Evolutionary conservation across 2,888 invertebrate species (phyloP).

Genomic region (Polyommatus icarus): DNA sequence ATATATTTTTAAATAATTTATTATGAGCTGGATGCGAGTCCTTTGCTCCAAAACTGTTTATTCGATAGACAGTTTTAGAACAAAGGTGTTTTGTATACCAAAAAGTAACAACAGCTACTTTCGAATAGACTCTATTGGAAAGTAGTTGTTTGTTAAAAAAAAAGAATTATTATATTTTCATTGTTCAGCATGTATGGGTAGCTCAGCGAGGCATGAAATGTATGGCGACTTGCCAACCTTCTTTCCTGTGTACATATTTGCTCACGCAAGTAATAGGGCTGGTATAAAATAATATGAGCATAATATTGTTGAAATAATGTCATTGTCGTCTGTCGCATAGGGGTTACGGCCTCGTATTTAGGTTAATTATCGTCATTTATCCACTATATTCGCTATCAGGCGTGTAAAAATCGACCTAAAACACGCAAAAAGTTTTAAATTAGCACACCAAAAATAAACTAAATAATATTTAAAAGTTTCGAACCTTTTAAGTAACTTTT

Average conservation of each 20-base stretch:
- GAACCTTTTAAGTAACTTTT: not conserved
- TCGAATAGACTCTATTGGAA: not conserved
- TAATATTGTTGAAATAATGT: not conserved
- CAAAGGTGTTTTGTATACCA: too few species aligned
- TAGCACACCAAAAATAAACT: not conserved
- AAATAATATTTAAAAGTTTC: not conserved
- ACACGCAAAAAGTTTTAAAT: not conserved
- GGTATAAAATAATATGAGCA: not conserved
- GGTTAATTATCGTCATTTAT: conserved; percentile 21
- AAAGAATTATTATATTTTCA: not conserved
- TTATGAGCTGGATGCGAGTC: too few species aligned
- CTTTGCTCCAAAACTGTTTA: too few species aligned
- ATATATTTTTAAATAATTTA: too few species aligned
- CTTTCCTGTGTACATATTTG: not conserved
- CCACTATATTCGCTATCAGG: not conserved
- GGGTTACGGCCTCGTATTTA: conserved; percentile 18
- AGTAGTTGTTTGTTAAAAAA: not conserved
- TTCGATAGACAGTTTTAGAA: too few species aligned
- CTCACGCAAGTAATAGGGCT: not conserved
- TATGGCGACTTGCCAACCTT: not conserved
- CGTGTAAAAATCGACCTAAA: not conserved
- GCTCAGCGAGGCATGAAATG: not conserved
- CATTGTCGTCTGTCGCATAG: conserved; percentile 8
- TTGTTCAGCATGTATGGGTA: not conserved
- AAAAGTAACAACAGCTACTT: too few species aligned